These are phyloP conservation scores for Drosophila bunnanda DNA, from an alignment of 2,888 invertebrate species.

Conservation along the genomic window DNA sequence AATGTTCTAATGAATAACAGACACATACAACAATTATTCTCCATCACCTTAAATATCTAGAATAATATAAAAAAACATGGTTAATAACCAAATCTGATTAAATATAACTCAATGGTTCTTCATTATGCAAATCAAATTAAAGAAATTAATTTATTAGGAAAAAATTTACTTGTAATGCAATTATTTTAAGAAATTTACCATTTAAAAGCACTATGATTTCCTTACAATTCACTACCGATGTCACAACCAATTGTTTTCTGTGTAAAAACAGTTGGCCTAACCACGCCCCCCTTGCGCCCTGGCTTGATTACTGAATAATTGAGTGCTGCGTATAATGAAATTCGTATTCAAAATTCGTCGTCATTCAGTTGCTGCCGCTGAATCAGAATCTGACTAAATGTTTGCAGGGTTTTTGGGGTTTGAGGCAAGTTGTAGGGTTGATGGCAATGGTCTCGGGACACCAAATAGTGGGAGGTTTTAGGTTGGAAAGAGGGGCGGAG, in stretches of 20 bases:
- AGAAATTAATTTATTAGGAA: too few species aligned
- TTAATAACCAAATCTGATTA: background rate
- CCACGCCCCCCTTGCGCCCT: slow-evolving; percentile 8
- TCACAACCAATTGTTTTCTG: background rate
- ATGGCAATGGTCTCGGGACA: background rate
- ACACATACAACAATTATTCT: background rate
- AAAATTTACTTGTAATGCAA: background rate
- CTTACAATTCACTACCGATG: background rate
- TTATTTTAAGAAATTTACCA: background rate
- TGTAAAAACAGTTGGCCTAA: slow-evolving; percentile 7
- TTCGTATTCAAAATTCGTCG: slow-evolving; percentile 81
- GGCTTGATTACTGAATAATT: slow-evolving; percentile 79
- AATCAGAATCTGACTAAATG: slow-evolving; percentile 61
- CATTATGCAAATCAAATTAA: too few species aligned
- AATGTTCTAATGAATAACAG: background rate
- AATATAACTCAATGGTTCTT: too few species aligned
- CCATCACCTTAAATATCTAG: background rate
- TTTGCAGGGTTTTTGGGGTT: slow-evolving; percentile 40
- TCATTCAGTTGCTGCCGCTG: slow-evolving; percentile 56
- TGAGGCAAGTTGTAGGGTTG: background rate
- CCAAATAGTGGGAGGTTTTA: background rate
- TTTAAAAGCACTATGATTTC: background rate
- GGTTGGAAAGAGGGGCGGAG: background rate
- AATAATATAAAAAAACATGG: background rate
- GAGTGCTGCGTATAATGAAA: slow-evolving; percentile 78